phyloP scores from a whole-genome alignment of 1,140 invertebrate species.

The Bombus fervidus region DNA sequence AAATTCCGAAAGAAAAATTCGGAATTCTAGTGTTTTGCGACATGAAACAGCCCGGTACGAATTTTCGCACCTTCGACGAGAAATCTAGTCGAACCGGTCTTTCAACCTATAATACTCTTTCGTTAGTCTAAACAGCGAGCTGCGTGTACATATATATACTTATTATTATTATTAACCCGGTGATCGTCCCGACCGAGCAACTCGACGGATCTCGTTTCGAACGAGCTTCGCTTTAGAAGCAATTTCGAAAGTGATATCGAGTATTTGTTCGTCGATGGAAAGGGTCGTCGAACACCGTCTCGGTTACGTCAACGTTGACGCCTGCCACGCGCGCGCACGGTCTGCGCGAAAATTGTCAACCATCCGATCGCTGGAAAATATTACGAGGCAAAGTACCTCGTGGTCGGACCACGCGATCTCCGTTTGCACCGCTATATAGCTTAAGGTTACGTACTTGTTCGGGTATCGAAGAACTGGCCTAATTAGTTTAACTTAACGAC shows the following conservation, averaged over 20 bases:
- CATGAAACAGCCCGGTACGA: background rate
- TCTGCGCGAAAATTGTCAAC: background rate
- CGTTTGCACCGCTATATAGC: conserved; percentile 7
- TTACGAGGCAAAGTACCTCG: background rate
- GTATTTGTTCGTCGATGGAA: background rate
- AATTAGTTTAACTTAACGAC: conserved; percentile 77
- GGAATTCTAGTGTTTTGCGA: background rate
- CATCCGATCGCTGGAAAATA: background rate
- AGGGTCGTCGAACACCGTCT: background rate
- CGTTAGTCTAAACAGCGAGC: background rate
- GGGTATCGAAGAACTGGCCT: conserved; percentile 55
- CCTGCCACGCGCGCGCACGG: background rate
- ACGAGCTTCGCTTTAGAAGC: too few relatives aligned
- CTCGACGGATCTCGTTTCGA: too few relatives aligned
- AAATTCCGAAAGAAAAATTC: too few relatives aligned
- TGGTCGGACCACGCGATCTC: conserved; percentile 1
- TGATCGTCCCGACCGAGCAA: background rate
- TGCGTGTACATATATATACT: too few relatives aligned
- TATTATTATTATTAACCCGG: too few relatives aligned
- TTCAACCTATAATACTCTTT: background rate
- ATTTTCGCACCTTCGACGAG: background rate
- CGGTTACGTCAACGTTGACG: background rate
- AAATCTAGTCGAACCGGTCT: conserved; percentile 16
- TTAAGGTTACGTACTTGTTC: conserved; percentile 50
- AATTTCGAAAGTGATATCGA: too few relatives aligned